Evolutionary conservation across 2,113 vertebrate species (phyloP), one percentile per base, ranked within the genome.

Genomic region (Hystrix cristata): DNA sequence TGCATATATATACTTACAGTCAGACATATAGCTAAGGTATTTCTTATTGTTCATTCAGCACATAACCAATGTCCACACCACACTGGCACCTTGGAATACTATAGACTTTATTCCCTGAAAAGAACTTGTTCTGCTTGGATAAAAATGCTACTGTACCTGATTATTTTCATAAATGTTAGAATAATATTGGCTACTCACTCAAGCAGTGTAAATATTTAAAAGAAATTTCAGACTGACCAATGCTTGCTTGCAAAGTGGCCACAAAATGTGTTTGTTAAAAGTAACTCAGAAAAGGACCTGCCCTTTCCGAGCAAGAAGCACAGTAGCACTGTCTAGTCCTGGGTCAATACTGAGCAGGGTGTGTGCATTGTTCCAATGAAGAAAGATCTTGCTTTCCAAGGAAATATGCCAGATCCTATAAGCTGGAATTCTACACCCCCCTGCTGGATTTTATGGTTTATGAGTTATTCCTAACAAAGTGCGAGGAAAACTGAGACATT

Each of bases 361-460:
- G 43, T 65, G 82, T 65, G 16, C 43, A 4, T 80, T 31, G 64
- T 34, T 1, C 0, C 94, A 72, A 55, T 43, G 93, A 8, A 95
- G 34, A 76, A 96, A 93, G 87, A 95, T 46, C 8, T 60, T 76
- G 72, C 69, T 95, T 87, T 95, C 46, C 27, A 29, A 93, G 74
- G 9, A 78, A 84, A 94, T 81, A n/a, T 69, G 14, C 57, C 95
- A 38, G 65, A 90, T 8, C 62, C 46, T 79, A 95, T 93, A 97
- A 91, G 3, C 64, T 97, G 92, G 91, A 98, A 98, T 98, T 97
- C 95, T 98, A 98, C 96, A 97, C 67, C 96, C 96, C 97, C 74
- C 97, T 97, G 72, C 97, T 98, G 98, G 92, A 97, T 96, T 94
- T 91, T 92, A 95, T 98, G 98, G 92, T 93, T 96, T 94, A 87